Evolutionary conservation across 2,797 vertebrate species (phyloP).

Genomic region (Cygnus olor): DNA sequence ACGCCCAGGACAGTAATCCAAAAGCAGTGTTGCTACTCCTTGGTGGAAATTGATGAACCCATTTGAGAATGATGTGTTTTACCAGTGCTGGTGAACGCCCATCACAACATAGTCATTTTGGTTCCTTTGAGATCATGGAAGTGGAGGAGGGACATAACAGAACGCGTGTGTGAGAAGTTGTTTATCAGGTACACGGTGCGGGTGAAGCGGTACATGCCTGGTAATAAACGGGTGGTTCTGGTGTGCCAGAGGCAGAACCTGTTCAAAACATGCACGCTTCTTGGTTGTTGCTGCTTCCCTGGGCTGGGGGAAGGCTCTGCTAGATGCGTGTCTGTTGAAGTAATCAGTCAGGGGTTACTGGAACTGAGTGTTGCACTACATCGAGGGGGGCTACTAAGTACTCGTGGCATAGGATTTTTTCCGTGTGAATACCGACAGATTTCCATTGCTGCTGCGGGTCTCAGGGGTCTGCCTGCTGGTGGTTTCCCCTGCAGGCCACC

Average conservation of each 20-base stretch:
- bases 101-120: background rate
- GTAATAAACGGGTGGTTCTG: background rate
- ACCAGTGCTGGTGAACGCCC: background rate
- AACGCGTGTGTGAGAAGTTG: background rate
- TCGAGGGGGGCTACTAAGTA: background rate
- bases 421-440: background rate
- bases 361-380: background rate
- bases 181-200: background rate
- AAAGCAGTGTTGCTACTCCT: background rate
- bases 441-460: background rate
- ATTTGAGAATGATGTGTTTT: background rate
- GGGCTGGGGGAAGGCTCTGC: background rate
- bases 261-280: background rate
- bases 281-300: background rate
- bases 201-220: background rate
- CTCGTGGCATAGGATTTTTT: background rate
- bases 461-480: background rate
- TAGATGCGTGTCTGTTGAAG: background rate
- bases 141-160: background rate
- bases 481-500: background rate
- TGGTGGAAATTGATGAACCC: background rate
- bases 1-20: background rate
- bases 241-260: background rate
- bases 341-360: background rate
- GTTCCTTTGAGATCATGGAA: background rate